phyloP scores from a whole-genome alignment of 1,140 invertebrate species.

The Micrasema longulum region DNA sequence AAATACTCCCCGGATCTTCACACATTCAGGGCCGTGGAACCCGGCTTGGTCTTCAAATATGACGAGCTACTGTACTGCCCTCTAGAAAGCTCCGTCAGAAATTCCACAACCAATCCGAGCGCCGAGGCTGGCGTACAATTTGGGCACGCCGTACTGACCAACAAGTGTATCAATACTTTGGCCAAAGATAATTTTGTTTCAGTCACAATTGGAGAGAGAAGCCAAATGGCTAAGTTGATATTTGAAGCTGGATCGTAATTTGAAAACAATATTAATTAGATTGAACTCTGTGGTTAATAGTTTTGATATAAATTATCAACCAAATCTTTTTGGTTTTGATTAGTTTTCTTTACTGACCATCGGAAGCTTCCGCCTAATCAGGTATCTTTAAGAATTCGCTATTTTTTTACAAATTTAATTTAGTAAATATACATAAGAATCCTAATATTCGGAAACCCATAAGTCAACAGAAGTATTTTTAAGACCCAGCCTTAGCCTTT shows the following conservation, averaged over 20 bases:
- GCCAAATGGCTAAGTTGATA: conserved; percentile 49
- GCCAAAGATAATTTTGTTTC: conserved; percentile 49
- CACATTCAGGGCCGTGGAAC: conserved; percentile 48
- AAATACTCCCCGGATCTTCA: conserved; percentile 46
- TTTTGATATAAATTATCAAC: no score
- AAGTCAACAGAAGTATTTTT: no score
- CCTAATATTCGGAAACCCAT: no score
- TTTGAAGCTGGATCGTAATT: conserved; percentile 41
- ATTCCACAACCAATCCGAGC: conserved; percentile 24
- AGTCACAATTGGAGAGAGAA: conserved; percentile 45
- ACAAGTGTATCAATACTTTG: conserved; percentile 45
- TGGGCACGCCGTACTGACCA: conserved; percentile 40
- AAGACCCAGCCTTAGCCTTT: no score
- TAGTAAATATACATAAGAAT: no score
- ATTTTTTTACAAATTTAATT: no score
- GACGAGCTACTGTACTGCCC: conserved; percentile 47
- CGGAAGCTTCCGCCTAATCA: no score
- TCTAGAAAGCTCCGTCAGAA: conserved; percentile 32
- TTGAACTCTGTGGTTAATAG: no score
- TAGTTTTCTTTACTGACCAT: no score
- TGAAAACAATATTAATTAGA: no score
- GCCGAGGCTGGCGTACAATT: conserved; percentile 29
- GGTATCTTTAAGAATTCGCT: no score
- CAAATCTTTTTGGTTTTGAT: no score
- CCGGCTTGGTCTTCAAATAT: conserved; percentile 41